A percentile compares a stretch with the other conserved stretches of the same genome.
phyloP scores from a whole-genome alignment of 2,797 vertebrate genomes.

The Prionace glauca region DNA sequence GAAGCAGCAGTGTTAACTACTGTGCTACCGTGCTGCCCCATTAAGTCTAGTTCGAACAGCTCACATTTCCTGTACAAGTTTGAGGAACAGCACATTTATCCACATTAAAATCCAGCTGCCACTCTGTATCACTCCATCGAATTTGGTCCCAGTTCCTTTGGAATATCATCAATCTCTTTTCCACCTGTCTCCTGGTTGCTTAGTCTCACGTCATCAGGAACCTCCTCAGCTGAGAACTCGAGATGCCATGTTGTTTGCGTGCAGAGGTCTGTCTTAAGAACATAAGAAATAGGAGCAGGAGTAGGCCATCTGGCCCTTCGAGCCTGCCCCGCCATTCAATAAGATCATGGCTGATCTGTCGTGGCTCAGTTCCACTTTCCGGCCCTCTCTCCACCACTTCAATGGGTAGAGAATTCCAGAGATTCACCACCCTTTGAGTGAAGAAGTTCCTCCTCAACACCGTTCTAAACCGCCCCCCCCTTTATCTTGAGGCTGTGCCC shows the following conservation, averaged over 20 bases:
- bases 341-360: too few species aligned
- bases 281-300: too few species aligned
- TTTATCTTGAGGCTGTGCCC: too few species aligned
- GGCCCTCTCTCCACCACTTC: too few species aligned
- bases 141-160: background rate
- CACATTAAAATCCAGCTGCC: constrained; percentile 1
- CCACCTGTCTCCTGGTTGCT: background rate
- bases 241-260: background rate
- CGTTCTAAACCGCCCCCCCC: too few species aligned
- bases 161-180: background rate
- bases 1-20: too few species aligned
- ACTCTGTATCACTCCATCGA: background rate
- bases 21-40: background rate
- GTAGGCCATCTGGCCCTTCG: too few species aligned
- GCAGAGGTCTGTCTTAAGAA: background rate
- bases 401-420: too few species aligned
- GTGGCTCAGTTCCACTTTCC: too few species aligned
- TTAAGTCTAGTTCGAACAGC: background rate
- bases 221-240: background rate
- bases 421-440: too few species aligned
- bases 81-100: background rate
- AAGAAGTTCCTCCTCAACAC: too few species aligned
- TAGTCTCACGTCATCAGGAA: background rate
- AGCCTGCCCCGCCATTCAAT: too few species aligned
- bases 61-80: background rate